phyloP scores from a whole-genome alignment of 2,113 vertebrate genomes.

The Silurus glanis region DNA sequence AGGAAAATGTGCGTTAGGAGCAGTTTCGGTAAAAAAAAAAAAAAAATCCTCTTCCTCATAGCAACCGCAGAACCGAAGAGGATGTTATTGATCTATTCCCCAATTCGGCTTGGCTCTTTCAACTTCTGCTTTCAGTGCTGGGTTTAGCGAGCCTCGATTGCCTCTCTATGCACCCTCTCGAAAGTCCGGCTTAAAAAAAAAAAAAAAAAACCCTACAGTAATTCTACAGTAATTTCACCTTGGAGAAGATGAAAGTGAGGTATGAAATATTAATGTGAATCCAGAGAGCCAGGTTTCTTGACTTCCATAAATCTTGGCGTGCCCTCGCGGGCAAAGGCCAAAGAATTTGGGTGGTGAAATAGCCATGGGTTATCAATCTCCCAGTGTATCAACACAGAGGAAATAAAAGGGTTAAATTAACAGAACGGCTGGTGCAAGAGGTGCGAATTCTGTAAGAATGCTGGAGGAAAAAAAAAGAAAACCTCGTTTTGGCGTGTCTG shows the following conservation, averaged over 20 bases:
- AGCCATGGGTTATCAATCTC: constrained; percentile 29
- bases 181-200: neutral
- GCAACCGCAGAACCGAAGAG: neutral
- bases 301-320: constrained; percentile 51
- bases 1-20: neutral
- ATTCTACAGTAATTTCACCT: constrained; percentile 40
- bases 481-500: neutral
- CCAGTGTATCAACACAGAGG: constrained; percentile 22
- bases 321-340: constrained; percentile 16
- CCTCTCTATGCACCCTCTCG: constrained; percentile 16
- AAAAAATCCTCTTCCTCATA: neutral
- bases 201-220: constrained; percentile 11
- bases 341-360: constrained; percentile 31
- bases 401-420: constrained; percentile 54
- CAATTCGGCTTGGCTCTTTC: constrained; percentile 39
- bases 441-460: neutral
- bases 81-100: constrained; percentile 7
- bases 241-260: constrained; percentile 51
- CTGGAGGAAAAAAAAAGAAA: constrained; percentile 25
- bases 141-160: constrained; percentile 35
- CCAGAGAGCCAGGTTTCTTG: constrained; percentile 33
- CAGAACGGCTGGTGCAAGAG: neutral
- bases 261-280: constrained; percentile 59
- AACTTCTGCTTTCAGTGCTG: constrained; percentile 37
- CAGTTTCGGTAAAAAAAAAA: neutral